Base-by-base conservation (phyloP, 1,140 invertebrate species). In the Bicyclus anynana region DNA sequence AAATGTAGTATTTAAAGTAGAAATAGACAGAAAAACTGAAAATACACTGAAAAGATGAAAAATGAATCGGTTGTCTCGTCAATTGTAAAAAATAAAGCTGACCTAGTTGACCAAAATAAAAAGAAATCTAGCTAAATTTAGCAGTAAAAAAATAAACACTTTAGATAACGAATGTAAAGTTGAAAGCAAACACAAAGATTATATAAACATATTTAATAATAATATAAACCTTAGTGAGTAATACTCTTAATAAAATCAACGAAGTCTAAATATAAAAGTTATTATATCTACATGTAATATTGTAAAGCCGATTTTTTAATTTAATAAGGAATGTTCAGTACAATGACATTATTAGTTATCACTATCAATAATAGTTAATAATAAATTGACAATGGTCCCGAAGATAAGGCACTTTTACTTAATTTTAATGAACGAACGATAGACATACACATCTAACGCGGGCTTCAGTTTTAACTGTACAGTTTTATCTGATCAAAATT, bases 161-260 rank as follows among this genome's bases (percentile, higher is more conserved):
- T 4, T 29, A 10, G 12, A 33, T 12, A 12, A 33, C 7, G 10
- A n/a, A 20, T 2, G 9, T 2, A 14, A 5, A 14, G 37, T 49
- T 37, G 13, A 29, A 72, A 69, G 52, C 37, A 73, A 77, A 69
- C 33, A 59, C 59, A 56, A 18, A 21, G 27, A 53, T 60, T 57
- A 62, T 71, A 72, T 79, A 74, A 81, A 84, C 75, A 70, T 75
- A 70, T 82, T 84, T 87, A 84, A 75, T 83, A 27, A 27, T 27
- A 33, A 65, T 71, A 70, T 75, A 69, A 76, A 74, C 57, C 71
- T 70, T 80, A 83, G 65, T 62, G 69, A 75, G 69, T 84, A 87
- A 87, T 87, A 87, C 84, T 84, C 80, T 74, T 75, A 70, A 79
- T 75, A 84, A 79, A 75, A 72, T 73, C 78, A 83, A 82, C 79